Conservation (phyloP, 1,140 invertebrate genomes). For the Macrosteles quadrilineatus region DNA sequence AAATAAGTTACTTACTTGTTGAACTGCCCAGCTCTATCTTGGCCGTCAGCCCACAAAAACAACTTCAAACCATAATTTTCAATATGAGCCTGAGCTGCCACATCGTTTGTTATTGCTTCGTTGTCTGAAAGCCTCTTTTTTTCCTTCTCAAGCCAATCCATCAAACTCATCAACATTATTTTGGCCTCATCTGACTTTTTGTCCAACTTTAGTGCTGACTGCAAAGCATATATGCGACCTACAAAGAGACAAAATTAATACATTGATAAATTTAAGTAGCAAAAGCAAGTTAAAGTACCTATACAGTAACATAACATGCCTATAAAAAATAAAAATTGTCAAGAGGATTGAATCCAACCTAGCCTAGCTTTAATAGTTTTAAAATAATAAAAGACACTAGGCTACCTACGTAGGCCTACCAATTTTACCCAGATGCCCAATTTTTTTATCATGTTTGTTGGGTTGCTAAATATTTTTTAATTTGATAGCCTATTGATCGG, state of each 20-base stretch:
- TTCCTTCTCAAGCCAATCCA: constrained; percentile 89
- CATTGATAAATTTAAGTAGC: background rate
- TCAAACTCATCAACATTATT: constrained; percentile 61
- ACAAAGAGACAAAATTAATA: constrained; percentile 24
- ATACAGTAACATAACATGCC: no score
- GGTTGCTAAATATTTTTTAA: no score
- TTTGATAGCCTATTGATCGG: no score
- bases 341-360: no score
- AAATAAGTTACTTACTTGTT: constrained; percentile 72
- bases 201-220: constrained; percentile 62
- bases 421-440: no score
- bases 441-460: no score
- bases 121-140: constrained; percentile 72
- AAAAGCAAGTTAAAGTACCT: no score
- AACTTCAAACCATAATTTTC: constrained; percentile 95
- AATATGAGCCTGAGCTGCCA: constrained; percentile 93
- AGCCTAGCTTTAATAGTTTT: no score
- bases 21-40: constrained; percentile 84
- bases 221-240: constrained; percentile 64
- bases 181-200: constrained; percentile 56
- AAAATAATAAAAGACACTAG: no score
- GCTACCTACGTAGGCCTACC: no score
- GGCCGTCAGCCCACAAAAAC: constrained; percentile 90
- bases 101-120: constrained; percentile 86
- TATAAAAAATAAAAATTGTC: no score